These are phyloP conservation scores for Habrosyne pyritoides DNA, from an alignment of 2,888 invertebrate species.

Conservation along the genomic window DNA sequence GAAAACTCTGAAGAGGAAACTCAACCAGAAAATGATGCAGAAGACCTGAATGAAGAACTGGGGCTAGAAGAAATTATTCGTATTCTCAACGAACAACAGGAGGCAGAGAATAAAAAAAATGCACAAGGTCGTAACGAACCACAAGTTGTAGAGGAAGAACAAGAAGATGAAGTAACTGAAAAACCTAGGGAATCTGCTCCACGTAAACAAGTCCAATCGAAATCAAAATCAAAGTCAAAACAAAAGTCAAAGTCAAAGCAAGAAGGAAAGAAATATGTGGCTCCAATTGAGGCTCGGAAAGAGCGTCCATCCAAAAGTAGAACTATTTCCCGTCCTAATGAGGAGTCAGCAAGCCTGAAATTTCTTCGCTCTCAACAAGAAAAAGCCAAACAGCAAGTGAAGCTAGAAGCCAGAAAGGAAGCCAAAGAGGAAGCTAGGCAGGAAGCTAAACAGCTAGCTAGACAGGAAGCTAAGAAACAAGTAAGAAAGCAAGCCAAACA, in stretches of 20 bases:
- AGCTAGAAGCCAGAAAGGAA: neutral
- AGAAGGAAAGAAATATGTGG: constrained; percentile 4
- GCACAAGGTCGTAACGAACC: constrained; percentile 10
- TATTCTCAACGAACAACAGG: constrained; percentile 25
- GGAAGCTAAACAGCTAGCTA: neutral
- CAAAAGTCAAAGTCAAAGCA: constrained; percentile 2
- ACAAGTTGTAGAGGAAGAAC: constrained; percentile 8
- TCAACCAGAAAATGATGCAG: constrained; percentile 7
- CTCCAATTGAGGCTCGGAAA: neutral
- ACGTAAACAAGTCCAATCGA: constrained; percentile 10
- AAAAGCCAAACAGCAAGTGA: constrained; percentile 4
- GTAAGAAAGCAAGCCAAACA: neutral
- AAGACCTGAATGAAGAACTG: constrained; percentile 16
- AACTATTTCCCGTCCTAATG: neutral
- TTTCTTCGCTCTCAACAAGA: constrained; percentile 2
- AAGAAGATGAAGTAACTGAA: constrained; percentile 18
- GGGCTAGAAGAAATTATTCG: constrained; percentile 25
- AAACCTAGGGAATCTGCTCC: constrained; percentile 10
- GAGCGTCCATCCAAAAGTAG: constrained; percentile 4
- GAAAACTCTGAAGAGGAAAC: constrained; percentile 19
- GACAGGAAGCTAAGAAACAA: neutral
- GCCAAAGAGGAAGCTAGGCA: neutral
- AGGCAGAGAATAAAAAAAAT: constrained; percentile 16
- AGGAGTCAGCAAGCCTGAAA: neutral
- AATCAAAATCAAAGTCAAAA: neutral